Percentiles rank a stretch among this genome's conserved stretches.
Evolutionary conservation across 1,140 invertebrate species (phyloP).

Genomic region (Bradysia coprophila): DNA sequence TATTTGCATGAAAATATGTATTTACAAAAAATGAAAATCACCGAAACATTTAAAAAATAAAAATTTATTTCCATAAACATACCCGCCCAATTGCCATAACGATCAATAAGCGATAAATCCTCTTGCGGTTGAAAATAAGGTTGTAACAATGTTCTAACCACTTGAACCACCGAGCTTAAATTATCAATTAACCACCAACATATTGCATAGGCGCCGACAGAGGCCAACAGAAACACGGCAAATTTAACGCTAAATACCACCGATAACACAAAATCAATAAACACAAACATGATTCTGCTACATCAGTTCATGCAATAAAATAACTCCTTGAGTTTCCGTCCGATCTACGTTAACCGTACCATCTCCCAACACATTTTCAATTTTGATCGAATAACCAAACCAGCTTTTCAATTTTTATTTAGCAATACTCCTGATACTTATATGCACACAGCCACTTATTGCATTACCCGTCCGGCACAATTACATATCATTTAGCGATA

Average conservation of each 20-base stretch:
- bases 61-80: conserved; percentile 6
- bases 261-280: background rate
- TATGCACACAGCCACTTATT: no score
- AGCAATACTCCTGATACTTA: no score
- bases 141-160: conserved; percentile 28
- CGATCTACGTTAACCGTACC: no score
- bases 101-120: conserved; percentile 28
- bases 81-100: conserved; percentile 37
- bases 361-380: no score
- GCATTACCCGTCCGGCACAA: no score
- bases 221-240: conserved; percentile 12
- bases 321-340: no score
- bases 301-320: no score
- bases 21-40: background rate
- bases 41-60: no score
- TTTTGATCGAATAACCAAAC: no score
- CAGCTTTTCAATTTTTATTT: no score
- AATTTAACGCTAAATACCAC: background rate
- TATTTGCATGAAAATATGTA: no score
- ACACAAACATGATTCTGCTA: background rate
- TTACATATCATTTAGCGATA: no score
- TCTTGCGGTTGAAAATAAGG: conserved; percentile 32
- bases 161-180: conserved; percentile 27
- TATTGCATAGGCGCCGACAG: conserved; percentile 24
- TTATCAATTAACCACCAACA: conserved; percentile 25